Evolutionary conservation across 2,888 invertebrate species (phyloP).

Genomic region (Cynaeus angustus): DNA sequence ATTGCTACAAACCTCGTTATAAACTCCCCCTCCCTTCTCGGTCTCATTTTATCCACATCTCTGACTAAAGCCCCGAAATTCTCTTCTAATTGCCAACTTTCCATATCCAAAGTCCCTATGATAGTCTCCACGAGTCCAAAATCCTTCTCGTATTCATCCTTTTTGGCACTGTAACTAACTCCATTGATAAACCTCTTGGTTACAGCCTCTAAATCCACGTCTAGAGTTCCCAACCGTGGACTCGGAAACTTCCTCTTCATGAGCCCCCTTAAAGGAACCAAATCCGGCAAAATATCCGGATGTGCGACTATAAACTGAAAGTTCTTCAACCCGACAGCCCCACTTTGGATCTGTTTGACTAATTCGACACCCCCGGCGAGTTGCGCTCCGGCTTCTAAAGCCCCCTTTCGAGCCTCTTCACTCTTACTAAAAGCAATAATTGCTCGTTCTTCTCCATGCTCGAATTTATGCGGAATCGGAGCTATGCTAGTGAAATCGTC

Average conservation of each 20-base stretch:
- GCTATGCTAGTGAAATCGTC: constrained; percentile 81
- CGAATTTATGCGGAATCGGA: constrained; percentile 80
- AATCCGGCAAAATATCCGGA: constrained; percentile 85
- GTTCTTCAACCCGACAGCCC: constrained; percentile 79
- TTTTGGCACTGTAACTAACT: constrained; percentile 79
- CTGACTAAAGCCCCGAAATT: constrained; percentile 81
- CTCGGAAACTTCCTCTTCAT: constrained; percentile 87
- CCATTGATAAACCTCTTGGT: constrained; percentile 81
- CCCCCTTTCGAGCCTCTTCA: constrained; percentile 76
- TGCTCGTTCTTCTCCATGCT: constrained; percentile 79
- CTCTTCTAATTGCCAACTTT: constrained; percentile 79
- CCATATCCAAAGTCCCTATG: constrained; percentile 86
- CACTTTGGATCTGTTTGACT: constrained; percentile 85
- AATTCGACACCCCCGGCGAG: constrained; percentile 83
- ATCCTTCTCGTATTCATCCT: constrained; percentile 81
- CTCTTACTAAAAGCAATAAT: constrained; percentile 85
- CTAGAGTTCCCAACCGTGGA: constrained; percentile 79
- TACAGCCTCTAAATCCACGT: constrained; percentile 76
- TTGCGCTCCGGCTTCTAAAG: constrained; percentile 82
- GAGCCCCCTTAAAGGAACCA: constrained; percentile 84
- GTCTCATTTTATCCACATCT: constrained; percentile 78
- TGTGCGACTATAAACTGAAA: constrained; percentile 86
- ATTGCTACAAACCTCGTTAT: constrained; percentile 75
- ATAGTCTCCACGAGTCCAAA: constrained; percentile 80
- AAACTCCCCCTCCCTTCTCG: constrained; percentile 81